phyloP scores from a whole-genome alignment of 2,888 invertebrate species.

The Drosophila kuntzei region DNA sequence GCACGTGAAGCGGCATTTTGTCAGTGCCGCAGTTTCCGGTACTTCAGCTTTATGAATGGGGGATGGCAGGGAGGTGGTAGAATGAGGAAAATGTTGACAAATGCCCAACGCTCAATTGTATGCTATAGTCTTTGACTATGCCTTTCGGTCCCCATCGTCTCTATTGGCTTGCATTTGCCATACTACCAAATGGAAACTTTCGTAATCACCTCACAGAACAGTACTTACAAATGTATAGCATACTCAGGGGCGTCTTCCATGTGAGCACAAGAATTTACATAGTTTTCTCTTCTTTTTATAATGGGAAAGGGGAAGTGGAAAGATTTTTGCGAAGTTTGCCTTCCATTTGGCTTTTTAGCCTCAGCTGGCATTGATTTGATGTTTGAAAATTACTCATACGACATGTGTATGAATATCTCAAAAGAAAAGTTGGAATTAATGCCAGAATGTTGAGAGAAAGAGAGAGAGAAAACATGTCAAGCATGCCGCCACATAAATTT shows the following conservation, averaged over 20 bases:
- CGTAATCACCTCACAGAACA: conserved; percentile 28
- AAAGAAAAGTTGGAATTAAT: conserved; percentile 13
- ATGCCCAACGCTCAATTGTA: conserved; percentile 60
- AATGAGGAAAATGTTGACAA: conserved; percentile 49
- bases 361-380: conserved; percentile 60
- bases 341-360: conserved; percentile 48
- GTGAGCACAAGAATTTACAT: conserved; percentile 45
- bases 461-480: not conserved
- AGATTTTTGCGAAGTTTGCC: conserved; percentile 37
- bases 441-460: too few species aligned
- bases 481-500: conserved; percentile 56
- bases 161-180: conserved; percentile 43
- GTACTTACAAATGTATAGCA: conserved; percentile 34
- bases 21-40: conserved; percentile 61
- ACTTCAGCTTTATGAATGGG: conserved; percentile 38
- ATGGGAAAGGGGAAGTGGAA: not conserved
- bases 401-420: conserved; percentile 55
- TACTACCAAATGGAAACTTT: conserved; percentile 1
- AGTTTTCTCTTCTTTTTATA: conserved; percentile 15
- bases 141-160: conserved; percentile 17
- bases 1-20: conserved; percentile 62
- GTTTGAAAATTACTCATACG: conserved; percentile 46
- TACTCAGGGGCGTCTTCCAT: conserved; percentile 31
- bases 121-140: conserved; percentile 25
- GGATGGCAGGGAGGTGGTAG: not conserved